Evolutionary conservation across 2,113 vertebrate species (phyloP).

Genomic region (Erpornis zantholeuca): DNA sequence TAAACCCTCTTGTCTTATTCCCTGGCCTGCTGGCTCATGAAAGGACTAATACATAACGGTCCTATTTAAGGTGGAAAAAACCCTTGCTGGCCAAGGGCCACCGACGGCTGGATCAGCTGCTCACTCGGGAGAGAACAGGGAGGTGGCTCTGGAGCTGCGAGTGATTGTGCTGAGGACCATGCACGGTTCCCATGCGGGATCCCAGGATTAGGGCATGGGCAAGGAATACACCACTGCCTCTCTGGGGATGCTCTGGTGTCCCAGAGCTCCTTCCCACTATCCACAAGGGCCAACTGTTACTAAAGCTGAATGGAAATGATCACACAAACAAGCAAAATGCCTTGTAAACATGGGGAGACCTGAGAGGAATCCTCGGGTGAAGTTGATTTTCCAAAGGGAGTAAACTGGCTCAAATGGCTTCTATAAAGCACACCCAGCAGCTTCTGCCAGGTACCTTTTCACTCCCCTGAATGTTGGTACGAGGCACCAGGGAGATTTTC

Average conservation of each 20-base stretch:
- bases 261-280: neutral
- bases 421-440: neutral
- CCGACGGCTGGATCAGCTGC: neutral
- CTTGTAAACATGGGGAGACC: neutral
- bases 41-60: conserved; percentile 29
- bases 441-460: neutral
- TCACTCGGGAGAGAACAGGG: neutral
- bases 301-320: neutral
- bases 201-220: neutral
- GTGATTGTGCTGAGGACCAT: fast-evolving
- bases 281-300: neutral
- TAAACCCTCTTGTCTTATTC: conserved; percentile 46
- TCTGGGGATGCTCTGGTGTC: neutral
- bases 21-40: conserved; percentile 18
- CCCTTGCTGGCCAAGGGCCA: conserved; percentile 20
- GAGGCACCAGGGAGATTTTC: neutral
- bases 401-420: neutral
- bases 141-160: neutral
- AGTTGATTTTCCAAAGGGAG: neutral
- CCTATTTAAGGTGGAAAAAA: conserved; percentile 46
- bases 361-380: neutral
- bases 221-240: neutral
- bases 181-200: neutral
- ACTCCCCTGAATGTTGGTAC: neutral
- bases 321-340: neutral